These are phyloP conservation scores for Chalcosyrphus nemorum DNA, from an alignment of 2,888 invertebrate genomes.

Conservation along the genomic window DNA sequence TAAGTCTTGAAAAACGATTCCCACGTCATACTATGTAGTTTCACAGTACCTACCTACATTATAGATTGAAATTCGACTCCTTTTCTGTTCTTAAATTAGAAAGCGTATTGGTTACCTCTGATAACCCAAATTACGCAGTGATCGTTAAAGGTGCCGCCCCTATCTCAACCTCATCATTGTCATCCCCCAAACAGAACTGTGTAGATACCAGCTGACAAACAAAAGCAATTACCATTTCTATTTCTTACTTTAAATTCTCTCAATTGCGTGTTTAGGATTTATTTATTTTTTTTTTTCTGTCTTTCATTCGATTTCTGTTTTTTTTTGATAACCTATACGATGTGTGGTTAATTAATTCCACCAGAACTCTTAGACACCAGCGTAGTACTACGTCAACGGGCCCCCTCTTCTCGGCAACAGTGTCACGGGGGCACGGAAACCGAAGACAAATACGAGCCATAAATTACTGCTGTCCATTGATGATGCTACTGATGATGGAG, in stretches of 20 bases:
- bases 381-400: constrained; percentile 38
- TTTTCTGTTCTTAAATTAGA: neutral
- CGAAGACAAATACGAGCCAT: constrained; percentile 4
- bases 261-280: constrained; percentile 46
- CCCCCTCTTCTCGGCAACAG: neutral
- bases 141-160: constrained; percentile 6
- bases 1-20: neutral
- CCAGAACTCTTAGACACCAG: constrained; percentile 30
- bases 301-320: neutral
- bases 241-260: constrained; percentile 19
- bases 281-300: neutral
- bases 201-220: constrained; percentile 14
- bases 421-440: neutral
- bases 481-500: constrained; percentile 1
- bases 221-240: constrained; percentile 34
- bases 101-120: neutral
- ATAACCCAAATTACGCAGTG: constrained; percentile 29
- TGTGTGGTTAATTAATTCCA: constrained; percentile 60
- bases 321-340: constrained; percentile 57
- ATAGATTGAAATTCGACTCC: constrained; percentile 13
- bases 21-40: constrained; percentile 9
- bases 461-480: constrained; percentile 46
- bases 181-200: constrained; percentile 7
- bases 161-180: constrained; percentile 11
- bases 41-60: neutral